phyloP scores from a whole-genome alignment of 2,113 vertebrate genomes.

The Perca fluviatilis region DNA sequence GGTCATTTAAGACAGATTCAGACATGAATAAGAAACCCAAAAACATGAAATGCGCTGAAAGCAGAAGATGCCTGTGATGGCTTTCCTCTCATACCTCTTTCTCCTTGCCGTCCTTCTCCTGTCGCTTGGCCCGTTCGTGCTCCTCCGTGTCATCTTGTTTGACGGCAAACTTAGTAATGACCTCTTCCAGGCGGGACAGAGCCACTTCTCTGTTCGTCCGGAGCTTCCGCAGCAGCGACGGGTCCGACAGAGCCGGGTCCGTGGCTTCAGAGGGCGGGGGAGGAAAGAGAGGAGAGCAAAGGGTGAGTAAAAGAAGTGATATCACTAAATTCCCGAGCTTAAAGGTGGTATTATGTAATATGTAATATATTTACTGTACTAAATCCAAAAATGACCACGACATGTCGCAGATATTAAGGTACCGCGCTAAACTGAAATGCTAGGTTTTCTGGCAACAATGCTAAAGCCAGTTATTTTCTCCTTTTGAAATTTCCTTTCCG shows the following conservation, averaged over 20 bases:
- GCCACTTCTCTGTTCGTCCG: constrained; percentile 86
- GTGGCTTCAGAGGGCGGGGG: constrained; percentile 44
- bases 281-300: background rate
- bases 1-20: background rate
- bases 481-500: too few species aligned
- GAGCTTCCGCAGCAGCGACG: constrained; percentile 79
- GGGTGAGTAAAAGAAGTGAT: too few species aligned
- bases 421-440: too few species aligned
- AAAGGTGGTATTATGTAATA: too few species aligned
- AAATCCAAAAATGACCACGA: too few species aligned
- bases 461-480: too few species aligned
- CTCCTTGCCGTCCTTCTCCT: constrained; percentile 67
- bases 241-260: constrained; percentile 88
- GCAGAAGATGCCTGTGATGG: background rate
- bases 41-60: background rate
- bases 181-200: constrained; percentile 84
- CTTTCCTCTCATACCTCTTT: constrained; percentile 72
- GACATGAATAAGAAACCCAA: background rate
- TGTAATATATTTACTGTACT: too few species aligned
- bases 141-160: constrained; percentile 88
- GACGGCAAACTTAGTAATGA: constrained; percentile 87
- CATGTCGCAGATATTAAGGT: too few species aligned
- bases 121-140: constrained; percentile 79
- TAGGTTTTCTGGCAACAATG: too few species aligned
- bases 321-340: too few species aligned